Percentiles rank a stretch among this genome's conserved stretches.
Evolutionary conservation across 2,888 invertebrate genomes (phyloP).

Genomic region (Mythimna lalbum): DNA sequence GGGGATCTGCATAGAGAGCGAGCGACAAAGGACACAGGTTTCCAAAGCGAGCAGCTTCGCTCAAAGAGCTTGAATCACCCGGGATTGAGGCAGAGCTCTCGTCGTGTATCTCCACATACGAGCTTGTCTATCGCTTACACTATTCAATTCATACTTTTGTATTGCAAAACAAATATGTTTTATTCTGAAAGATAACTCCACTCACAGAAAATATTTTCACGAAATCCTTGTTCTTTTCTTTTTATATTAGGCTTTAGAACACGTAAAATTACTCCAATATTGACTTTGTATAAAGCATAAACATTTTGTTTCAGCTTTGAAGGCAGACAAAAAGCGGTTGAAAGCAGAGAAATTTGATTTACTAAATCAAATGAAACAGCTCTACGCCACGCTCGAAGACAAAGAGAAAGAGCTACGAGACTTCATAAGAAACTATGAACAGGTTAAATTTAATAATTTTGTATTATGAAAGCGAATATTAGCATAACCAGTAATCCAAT

Average conservation of each 20-base stretch:
- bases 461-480: conserved; percentile 38
- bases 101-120: conserved; percentile 54
- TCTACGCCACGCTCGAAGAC: conserved; percentile 98
- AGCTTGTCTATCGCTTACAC: conserved; percentile 39
- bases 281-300: conserved; percentile 29
- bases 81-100: conserved; percentile 64
- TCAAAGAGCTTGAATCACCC: conserved; percentile 70
- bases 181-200: background rate
- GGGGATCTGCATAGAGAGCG: conserved; percentile 69
- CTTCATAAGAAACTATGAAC: conserved; percentile 98
- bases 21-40: conserved; percentile 68
- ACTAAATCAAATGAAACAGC: conserved; percentile 98
- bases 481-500: conserved; percentile 38
- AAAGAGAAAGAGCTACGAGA: conserved; percentile 98
- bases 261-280: conserved; percentile 15
- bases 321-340: conserved; percentile 96
- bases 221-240: conserved; percentile 4
- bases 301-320: conserved; percentile 92
- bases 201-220: conserved; percentile 1
- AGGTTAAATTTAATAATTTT: conserved; percentile 86
- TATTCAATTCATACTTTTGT: conserved; percentile 34
- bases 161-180: conserved; percentile 24
- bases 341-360: conserved; percentile 98
- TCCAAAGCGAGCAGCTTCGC: conserved; percentile 65
- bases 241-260: background rate